Evolutionary conservation across 2,888 invertebrate species (phyloP).

Genomic region (Stegophylla sp.): DNA sequence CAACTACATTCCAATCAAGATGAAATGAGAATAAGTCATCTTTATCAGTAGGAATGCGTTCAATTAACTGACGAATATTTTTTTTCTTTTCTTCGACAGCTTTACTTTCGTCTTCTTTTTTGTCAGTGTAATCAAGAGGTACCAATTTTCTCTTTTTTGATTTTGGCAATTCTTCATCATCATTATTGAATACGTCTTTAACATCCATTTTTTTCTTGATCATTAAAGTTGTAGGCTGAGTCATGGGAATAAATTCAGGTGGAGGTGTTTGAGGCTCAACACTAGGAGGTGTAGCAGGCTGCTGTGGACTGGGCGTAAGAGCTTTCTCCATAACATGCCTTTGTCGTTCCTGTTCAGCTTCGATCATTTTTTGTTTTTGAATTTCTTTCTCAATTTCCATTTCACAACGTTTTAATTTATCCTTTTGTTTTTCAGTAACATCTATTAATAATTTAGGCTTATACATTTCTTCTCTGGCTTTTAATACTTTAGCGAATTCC

Average conservation of each 20-base stretch:
- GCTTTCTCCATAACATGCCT: constrained; percentile 61
- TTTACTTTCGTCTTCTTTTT: constrained; percentile 72
- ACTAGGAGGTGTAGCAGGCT: constrained; percentile 54
- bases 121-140: constrained; percentile 71
- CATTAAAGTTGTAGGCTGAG: constrained; percentile 59
- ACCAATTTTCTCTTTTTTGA: constrained; percentile 80
- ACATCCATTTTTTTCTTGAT: constrained; percentile 79
- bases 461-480: constrained; percentile 82
- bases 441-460: constrained; percentile 80
- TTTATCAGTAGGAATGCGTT: constrained; percentile 97
- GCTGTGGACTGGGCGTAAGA: constrained; percentile 47
- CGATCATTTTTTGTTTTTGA: constrained; percentile 64
- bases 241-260: constrained; percentile 61
- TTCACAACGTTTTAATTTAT: constrained; percentile 63
- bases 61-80: constrained; percentile 95
- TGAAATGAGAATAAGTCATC: constrained; percentile 93
- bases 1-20: constrained; percentile 87
- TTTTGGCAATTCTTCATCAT: constrained; percentile 72
- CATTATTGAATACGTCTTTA: constrained; percentile 85
- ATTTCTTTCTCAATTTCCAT: constrained; percentile 63
- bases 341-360: constrained; percentile 64
- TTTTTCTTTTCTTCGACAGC: constrained; percentile 93
- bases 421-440: constrained; percentile 65
- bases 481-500: constrained; percentile 75
- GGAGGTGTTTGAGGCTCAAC: constrained; percentile 64